Percentiles rank a stretch among this genome's conserved stretches.
phyloP scores from a whole-genome alignment of 2,888 invertebrate species.

The Agrochola litura region DNA sequence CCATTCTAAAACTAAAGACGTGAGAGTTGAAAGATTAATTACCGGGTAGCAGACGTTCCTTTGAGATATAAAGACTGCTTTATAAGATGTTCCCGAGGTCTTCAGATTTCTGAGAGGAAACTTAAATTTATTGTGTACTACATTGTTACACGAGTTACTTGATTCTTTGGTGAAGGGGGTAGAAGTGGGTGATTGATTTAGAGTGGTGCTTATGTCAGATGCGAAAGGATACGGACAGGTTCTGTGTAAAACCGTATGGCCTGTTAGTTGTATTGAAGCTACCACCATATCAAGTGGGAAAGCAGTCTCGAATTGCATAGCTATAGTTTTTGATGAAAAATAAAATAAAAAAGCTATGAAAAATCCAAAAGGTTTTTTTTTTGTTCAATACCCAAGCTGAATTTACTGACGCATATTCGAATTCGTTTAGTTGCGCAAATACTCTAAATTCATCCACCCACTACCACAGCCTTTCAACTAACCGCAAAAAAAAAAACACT shows the following conservation, averaged over 20 bases:
- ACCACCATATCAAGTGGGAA: no score
- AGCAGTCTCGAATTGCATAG: neutral
- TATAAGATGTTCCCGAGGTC: slow-evolving; percentile 62
- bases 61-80: slow-evolving; percentile 68
- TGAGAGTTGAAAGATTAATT: slow-evolving; percentile 74
- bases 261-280: neutral
- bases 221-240: neutral
- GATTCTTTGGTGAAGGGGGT: neutral
- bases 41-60: slow-evolving; percentile 67
- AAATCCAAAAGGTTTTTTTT: neutral
- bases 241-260: neutral
- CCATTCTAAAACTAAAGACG: slow-evolving; percentile 55
- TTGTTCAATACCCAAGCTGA: neutral
- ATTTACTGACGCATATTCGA: slow-evolving; percentile 23
- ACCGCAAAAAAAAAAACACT: slow-evolving; percentile 49
- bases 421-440: slow-evolving; percentile 21
- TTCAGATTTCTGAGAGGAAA: slow-evolving; percentile 44
- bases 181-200: slow-evolving; percentile 1
- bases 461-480: slow-evolving; percentile 1
- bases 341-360: neutral
- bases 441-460: slow-evolving; percentile 12
- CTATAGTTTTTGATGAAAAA: neutral
- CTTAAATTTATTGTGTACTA: slow-evolving; percentile 54
- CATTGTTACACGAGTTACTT: slow-evolving; percentile 24
- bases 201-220: neutral